phyloP scores from a whole-genome alignment of 1,140 invertebrate genomes.

The Drosophila elegans region DNA sequence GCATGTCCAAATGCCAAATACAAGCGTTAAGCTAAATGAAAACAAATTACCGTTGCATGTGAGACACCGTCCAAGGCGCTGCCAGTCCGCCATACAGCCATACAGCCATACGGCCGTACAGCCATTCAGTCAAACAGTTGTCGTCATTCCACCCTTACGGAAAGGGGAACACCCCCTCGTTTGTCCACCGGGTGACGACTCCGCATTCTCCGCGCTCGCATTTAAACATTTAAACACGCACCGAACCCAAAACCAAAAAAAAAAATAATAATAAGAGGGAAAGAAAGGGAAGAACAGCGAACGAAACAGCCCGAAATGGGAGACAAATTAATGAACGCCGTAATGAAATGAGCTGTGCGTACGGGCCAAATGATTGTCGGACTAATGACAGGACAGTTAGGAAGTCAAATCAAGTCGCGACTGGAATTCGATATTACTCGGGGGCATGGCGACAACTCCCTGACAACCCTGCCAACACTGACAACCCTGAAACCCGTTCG shows the following conservation, averaged over 20 bases:
- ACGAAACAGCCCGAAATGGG: constrained; percentile 13
- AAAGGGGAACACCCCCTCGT: constrained; percentile 12
- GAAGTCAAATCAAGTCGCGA: constrained; percentile 73
- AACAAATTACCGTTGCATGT: constrained; percentile 83
- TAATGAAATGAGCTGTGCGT: constrained; percentile 51
- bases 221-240: constrained; percentile 47
- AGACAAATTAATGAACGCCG: constrained; percentile 55
- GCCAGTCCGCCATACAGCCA: constrained; percentile 7
- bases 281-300: not conserved
- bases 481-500: constrained; percentile 11
- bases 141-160: constrained; percentile 21
- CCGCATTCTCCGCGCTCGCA: constrained; percentile 41
- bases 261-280: not conserved
- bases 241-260: constrained; percentile 7
- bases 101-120: not conserved
- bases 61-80: constrained; percentile 41
- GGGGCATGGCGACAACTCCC: constrained; percentile 1
- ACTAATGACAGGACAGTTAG: constrained; percentile 71
- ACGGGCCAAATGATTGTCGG: constrained; percentile 26
- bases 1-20: constrained; percentile 82
- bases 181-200: constrained; percentile 27
- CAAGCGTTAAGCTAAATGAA: constrained; percentile 84
- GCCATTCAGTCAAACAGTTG: not conserved
- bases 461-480: not conserved
- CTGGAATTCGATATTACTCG: constrained; percentile 72